Evolutionary conservation across 1,140 invertebrate genomes (phyloP), one percentile per base, ranked within the genome.

Genomic region (Cardiocondyla obscurior): DNA sequence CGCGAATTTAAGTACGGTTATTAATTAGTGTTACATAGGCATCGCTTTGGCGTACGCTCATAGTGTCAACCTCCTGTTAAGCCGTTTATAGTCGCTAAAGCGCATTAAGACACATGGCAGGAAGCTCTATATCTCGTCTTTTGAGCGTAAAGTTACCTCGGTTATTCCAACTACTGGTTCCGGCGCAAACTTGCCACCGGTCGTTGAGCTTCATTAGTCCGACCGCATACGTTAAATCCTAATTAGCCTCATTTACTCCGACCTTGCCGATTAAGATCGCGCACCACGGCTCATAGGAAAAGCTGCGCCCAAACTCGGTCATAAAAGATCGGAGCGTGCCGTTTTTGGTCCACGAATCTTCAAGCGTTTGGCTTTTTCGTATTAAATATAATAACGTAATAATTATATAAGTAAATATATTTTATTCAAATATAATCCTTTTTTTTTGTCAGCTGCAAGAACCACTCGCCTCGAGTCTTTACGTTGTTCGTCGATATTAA

Each of bases 221-320:
- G 67, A 70, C 64, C 83, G 84, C 87, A 88, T 89, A 89, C 70
- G 83, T 90, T 90, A 85, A 90, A 89, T 87, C 70, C 88, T 90
- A 89, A 90, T 90, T 89, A 89, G 76, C 67, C 72, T 81, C 81
- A 44, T 87, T 84, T 77, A 60, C 76, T 49, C 44, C 57, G 36
- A 42, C 36, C 57, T 49, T 16, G 10, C n/a, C 73, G 87, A 88
- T 87, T 82, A 85, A 72, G 69, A 88, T 88, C 83, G 46, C 10
- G 49, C 69, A 7, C 14, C 19, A 62, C 30, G 6, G 44, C 19
- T 22, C 19, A 10, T 2, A 3, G 12, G 25, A 6, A 58, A 58
- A 30, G 16, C 19, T 44, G 30, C 10, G 12, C 22, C 0, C 46
- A 79, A n/a, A 69, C 33, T 67, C 39, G 2, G 46, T 69, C 12